Evolutionary conservation across 1,140 invertebrate species (phyloP).

Genomic region (Triops cancriformis): DNA sequence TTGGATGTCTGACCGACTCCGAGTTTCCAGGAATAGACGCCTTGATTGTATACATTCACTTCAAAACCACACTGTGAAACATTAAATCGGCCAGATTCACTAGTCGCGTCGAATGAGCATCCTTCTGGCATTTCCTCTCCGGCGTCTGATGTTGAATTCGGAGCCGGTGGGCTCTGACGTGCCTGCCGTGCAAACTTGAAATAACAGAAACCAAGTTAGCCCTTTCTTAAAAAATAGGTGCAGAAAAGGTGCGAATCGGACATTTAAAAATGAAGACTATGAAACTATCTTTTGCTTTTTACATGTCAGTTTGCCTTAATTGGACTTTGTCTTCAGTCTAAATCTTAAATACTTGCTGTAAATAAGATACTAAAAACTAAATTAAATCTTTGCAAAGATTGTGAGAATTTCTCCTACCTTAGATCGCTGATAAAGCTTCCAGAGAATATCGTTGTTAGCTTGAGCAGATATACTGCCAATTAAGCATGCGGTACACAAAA

Average conservation of each 20-base stretch:
- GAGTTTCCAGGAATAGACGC: conserved; percentile 3
- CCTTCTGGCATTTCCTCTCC: background rate
- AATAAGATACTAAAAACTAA: too few species aligned
- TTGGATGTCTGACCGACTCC: background rate
- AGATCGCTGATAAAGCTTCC: background rate
- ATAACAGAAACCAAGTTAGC: background rate
- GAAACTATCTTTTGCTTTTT: too few species aligned
- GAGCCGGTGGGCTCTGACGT: background rate
- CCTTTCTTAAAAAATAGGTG: background rate
- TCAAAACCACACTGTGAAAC: background rate
- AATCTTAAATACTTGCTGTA: too few species aligned
- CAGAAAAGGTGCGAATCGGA: too few species aligned
- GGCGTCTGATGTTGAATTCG: background rate
- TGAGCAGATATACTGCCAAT: background rate
- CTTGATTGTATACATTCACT: background rate
- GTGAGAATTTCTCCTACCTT: background rate
- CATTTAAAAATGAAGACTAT: too few species aligned
- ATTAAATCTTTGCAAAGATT: background rate
- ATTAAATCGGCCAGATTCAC: background rate
- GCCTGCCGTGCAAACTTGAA: background rate
- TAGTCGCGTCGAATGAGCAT: background rate
- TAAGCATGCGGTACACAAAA: background rate
- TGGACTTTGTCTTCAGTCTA: too few species aligned
- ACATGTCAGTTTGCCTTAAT: too few species aligned
- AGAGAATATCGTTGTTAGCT: background rate